phyloP scores from a whole-genome alignment of 2,888 invertebrate species.

The Lasioglossum pauxillum region DNA sequence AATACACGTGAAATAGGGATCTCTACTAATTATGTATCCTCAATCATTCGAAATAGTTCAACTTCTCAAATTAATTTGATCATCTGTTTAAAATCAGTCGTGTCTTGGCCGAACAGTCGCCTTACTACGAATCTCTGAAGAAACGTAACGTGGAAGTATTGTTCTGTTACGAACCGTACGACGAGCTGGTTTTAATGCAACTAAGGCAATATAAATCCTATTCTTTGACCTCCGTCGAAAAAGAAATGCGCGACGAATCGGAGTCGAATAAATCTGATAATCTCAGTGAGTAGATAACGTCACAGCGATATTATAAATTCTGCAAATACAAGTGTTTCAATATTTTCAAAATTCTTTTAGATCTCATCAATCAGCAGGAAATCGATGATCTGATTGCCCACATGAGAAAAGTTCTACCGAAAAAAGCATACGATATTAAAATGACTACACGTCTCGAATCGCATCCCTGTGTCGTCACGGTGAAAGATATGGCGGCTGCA shows the following conservation, averaged over 20 bases:
- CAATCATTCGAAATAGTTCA: neutral
- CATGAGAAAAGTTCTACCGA: constrained; percentile 90
- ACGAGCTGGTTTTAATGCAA: constrained; percentile 97
- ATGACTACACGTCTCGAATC: constrained; percentile 93
- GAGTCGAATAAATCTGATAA: constrained; percentile 86
- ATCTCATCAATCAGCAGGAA: constrained; percentile 90
- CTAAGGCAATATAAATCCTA: constrained; percentile 92
- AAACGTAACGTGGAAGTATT: constrained; percentile 95
- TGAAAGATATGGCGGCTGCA: constrained; percentile 98
- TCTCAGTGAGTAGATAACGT: constrained; percentile 85
- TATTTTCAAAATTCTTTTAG: constrained; percentile 78
- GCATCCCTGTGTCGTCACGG: constrained; percentile 97
- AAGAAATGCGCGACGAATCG: constrained; percentile 93
- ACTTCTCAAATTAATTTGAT: constrained; percentile 3
- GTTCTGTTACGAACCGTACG: constrained; percentile 98
- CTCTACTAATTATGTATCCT: neutral
- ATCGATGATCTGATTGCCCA: constrained; percentile 92
- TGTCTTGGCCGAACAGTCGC: constrained; percentile 95
- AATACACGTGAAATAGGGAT: too few species aligned
- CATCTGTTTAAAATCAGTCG: constrained; percentile 88
- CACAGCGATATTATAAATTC: constrained; percentile 15
- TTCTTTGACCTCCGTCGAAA: constrained; percentile 94
- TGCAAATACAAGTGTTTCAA: neutral
- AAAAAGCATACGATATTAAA: constrained; percentile 93
- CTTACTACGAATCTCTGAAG: constrained; percentile 97